Evolutionary conservation across 2,113 vertebrate genomes (phyloP), one percentile per base, ranked within the genome.

Genomic region (Anolis sagrei): DNA sequence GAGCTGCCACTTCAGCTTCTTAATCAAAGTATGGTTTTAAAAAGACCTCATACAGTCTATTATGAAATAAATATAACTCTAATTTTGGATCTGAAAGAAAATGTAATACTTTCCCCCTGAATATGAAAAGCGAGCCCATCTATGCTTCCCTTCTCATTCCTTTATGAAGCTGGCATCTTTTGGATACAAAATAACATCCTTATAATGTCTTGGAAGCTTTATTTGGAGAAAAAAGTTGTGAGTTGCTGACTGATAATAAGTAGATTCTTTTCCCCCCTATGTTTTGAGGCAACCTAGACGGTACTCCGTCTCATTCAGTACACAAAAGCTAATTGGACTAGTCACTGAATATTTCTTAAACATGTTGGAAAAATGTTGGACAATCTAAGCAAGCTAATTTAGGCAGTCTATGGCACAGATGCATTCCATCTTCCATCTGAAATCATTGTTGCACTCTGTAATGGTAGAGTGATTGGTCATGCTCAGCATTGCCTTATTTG

Each of bases 1-100:
- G 79, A 89, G 80, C 84, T 92, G 80, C 34, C 72, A 83, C 58
- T 93, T 90, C 83, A 92, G 34, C 81, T 90, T 94, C 91, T 92
- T 88, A 92, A 90, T 91, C 85, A 64, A 62, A 85, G 62, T 79
- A 85, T 93, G 70, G 0, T 82, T 91, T 64, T 73, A 92, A 82
- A 90, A 93, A 81, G 68, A 69, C 32, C 77, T 88, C 66, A 64
- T 86, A 4, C 5, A 79, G 82, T 62, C 86, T 91, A 32, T 89
- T 85, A 76, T 85, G 87, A 93, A 93, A 90, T 36, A 84, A 87
- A 91, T 90, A 88, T 5, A 3, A 0, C 7, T 74, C 25, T 83
- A 73, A 85, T 87, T 90, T 81, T 76, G 81, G 73, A 44, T 0
- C 0, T 79, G 32, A 83, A 93, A 86, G 76, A 64, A 75, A 78